These are phyloP conservation scores for Glareola pratincola DNA, from an alignment of 2,113 vertebrate genomes.

Conservation along the genomic window DNA sequence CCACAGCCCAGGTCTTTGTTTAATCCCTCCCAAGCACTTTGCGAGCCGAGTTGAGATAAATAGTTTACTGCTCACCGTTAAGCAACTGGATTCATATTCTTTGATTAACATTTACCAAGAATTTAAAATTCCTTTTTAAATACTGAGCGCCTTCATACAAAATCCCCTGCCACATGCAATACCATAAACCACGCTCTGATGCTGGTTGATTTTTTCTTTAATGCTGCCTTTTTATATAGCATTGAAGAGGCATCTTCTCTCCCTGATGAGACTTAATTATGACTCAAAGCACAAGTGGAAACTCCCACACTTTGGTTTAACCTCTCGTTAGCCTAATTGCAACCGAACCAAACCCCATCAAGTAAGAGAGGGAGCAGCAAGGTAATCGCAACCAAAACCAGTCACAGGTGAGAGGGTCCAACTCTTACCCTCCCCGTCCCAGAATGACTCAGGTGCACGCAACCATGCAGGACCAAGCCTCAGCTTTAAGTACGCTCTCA, in stretches of 20 bases:
- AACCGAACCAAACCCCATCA: background rate
- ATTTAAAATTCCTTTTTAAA: background rate
- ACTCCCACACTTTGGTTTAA: background rate
- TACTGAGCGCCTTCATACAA: background rate
- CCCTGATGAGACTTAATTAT: accelerated
- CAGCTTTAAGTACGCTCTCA: background rate
- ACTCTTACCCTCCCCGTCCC: background rate
- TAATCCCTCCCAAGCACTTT: background rate
- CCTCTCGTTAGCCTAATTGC: background rate
- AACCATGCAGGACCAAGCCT: background rate
- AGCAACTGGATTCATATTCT: background rate
- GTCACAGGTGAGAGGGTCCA: background rate
- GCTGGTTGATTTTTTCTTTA: background rate
- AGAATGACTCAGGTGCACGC: background rate
- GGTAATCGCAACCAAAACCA: background rate
- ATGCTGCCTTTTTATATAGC: background rate
- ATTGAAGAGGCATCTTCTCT: background rate
- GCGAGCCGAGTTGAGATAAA: background rate
- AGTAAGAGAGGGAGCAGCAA: background rate
- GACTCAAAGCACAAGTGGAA: background rate
- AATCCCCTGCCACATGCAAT: background rate
- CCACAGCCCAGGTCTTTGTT: background rate
- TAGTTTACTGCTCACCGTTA: background rate
- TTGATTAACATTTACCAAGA: background rate
- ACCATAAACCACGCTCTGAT: background rate